Evolutionary conservation across 2,888 invertebrate species (phyloP), one percentile per base, ranked within the genome.

Genomic region (Pollenia amentaria): DNA sequence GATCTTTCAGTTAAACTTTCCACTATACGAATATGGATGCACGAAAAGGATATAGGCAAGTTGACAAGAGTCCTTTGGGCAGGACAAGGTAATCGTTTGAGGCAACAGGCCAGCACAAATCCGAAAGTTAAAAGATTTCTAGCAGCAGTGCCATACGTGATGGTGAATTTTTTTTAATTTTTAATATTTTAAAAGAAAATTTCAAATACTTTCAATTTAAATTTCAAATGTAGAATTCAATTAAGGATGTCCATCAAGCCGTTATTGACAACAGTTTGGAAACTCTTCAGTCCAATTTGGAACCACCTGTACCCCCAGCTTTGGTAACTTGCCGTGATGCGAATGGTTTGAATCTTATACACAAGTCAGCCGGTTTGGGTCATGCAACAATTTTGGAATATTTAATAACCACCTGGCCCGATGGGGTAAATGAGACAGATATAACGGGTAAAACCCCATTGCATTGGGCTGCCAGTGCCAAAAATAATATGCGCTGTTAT

Each of bases 11-110:
- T 97, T 90, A 97, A 96, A 90, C 95, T 97, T 82, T 97, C 98
- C 89, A 98, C 97, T 91, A 98, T 99, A 88, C 95, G 98, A 89
- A 98, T 98, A 94, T 99, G 98, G 98, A 97, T 98, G 90, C 97
- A 98, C 93, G 98, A 98, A 93, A 96, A 97, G 93, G 97, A 98
- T 93, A 95, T 98, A 92, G 95, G 95, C 72, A 96, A 97, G 89
- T 94, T 98, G 89, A 97, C 98, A 93, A 96, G 97, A 91, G 97
- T 98, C 6, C 95, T 98, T 75, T 97, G 98, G 97, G 97, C 97
- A 90, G 98, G 98, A 0, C 97, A 98, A 91, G 98, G 98, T 1
- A 95, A 96, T 82, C 95, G 97, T 89, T 94, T 98, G 67, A 94
- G 97, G 85, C 96, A 96, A 89, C 97, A 98, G 92, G 97, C 97